Evolutionary conservation across 2,797 vertebrate genomes (phyloP), one percentile per base, ranked within the genome.

Genomic region (Adrianichthys oophorus): DNA sequence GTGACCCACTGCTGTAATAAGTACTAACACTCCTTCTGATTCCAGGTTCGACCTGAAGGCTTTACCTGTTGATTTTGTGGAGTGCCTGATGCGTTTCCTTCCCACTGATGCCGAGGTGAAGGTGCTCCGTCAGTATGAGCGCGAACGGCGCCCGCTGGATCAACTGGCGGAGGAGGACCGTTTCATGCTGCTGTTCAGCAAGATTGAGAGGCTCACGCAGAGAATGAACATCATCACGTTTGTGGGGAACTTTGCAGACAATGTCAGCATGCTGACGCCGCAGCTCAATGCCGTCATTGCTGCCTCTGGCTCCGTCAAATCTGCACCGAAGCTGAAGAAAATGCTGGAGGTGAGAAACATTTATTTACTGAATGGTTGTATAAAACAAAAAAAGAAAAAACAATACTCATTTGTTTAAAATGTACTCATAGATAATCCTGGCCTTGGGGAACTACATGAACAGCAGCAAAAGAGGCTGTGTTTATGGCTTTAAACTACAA

Each of bases 391-490:
- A 1, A 10, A 4, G 21, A 21, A 13, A 8, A 4, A 62, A 29
- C 23, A 4, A 13, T 0, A 3, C 0, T 41, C 23, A 6, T 69
- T n/a, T 61, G 41, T 37, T 62, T 51, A 37, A 37, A 37, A 37
- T 37, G 32, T 21, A 0, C 59, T 61, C 48, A 7, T 70, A 98
- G 97, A 97, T 99, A 68, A 98, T 99, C 66, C 81, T 99, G 70
- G 97, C 97, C 0, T 68, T 99, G 55, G 97, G 97, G 47, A 99
- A 99, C 90, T 99, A 99, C 89, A 99, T 99, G 97, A 99, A 99
- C 86, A 99, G 97, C 89, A 96, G 96, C 88, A 98, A 96, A 83
- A 92, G 97, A 19, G 97, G 97, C 0, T 95, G 95, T 0, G 97
- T 98, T 59, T 99, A 99, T 1, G 97, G 97, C 55, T 99, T 99